These are phyloP conservation scores for Porites evermanni DNA, from an alignment of 92 coral and sea anemone genomes.

Conservation along the genomic window DNA sequence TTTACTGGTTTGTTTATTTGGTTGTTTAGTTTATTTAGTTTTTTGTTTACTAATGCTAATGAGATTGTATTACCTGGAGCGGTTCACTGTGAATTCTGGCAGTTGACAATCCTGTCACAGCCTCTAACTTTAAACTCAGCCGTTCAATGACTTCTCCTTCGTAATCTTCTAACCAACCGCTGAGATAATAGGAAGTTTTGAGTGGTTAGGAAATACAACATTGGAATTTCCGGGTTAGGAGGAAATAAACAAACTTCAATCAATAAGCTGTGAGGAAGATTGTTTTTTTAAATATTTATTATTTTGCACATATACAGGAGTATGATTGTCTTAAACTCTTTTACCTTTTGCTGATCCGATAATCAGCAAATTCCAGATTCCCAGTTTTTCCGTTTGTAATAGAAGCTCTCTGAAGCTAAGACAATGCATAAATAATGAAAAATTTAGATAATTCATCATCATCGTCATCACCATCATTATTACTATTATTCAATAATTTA, in stretches of 20 bases:
- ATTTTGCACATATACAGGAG: too few species aligned
- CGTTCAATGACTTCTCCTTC: constrained; percentile 33
- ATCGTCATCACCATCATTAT: too few species aligned
- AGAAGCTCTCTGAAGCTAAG: constrained; percentile 87
- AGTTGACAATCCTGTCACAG: constrained; percentile 78
- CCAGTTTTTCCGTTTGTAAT: constrained; percentile 84
- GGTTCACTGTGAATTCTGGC: constrained; percentile 68
- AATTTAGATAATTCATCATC: background rate
- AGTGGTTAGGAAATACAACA: background rate
- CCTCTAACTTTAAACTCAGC: constrained; percentile 30
- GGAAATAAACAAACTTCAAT: too few species aligned
- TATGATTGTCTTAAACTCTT: background rate
- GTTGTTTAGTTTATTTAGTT: too few species aligned
- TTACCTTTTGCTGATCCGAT: constrained; percentile 93
- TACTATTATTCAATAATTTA: too few species aligned
- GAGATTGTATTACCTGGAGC: constrained; percentile 59
- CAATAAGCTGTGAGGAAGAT: too few species aligned
- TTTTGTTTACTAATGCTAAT: too few species aligned
- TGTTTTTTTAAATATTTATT: too few species aligned
- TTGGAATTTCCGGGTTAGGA: too few species aligned
- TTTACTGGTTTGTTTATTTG: too few species aligned
- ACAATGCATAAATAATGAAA: background rate
- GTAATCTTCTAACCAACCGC: constrained; percentile 81
- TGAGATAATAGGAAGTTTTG: background rate
- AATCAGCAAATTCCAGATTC: constrained; percentile 88